phyloP scores from a whole-genome alignment of 2,113 vertebrate species.

The Tragelaphus imberbis region DNA sequence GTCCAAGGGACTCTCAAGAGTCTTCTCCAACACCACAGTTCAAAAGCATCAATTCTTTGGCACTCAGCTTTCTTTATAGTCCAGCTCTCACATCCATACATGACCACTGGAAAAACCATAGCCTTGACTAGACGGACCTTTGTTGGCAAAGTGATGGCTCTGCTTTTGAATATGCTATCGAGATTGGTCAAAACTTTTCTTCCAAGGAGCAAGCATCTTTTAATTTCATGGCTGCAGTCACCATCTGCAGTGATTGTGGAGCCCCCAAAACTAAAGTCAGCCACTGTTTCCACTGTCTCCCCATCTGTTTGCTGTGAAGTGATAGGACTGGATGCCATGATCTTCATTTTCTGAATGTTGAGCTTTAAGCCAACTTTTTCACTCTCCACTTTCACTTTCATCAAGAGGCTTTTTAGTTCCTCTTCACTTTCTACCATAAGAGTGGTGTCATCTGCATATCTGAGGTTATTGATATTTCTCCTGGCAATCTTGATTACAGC shows the following conservation, averaged over 20 bases:
- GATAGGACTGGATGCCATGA: neutral
- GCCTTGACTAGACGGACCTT: neutral
- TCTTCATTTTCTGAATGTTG: neutral
- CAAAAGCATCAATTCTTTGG: neutral
- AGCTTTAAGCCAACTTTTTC: neutral
- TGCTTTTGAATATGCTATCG: neutral
- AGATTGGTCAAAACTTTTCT: neutral
- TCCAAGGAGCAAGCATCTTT: neutral
- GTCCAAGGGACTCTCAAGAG: neutral
- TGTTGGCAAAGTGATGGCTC: neutral
- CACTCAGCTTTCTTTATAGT: neutral
- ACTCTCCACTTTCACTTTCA: neutral
- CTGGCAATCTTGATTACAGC: neutral
- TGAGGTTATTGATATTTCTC: neutral
- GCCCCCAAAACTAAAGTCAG: accelerated
- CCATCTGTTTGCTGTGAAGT: neutral
- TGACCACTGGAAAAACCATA: neutral
- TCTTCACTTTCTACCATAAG: neutral
- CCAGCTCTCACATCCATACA: neutral
- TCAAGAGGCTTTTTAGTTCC: neutral
- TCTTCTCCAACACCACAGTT: neutral
- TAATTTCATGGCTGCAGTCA: neutral
- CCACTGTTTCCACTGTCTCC: neutral
- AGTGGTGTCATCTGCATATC: neutral
- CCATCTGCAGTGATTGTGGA: neutral